These are phyloP conservation scores for Pteromalus puparum DNA, from an alignment of 1,140 invertebrate genomes.

Conservation along the genomic window DNA sequence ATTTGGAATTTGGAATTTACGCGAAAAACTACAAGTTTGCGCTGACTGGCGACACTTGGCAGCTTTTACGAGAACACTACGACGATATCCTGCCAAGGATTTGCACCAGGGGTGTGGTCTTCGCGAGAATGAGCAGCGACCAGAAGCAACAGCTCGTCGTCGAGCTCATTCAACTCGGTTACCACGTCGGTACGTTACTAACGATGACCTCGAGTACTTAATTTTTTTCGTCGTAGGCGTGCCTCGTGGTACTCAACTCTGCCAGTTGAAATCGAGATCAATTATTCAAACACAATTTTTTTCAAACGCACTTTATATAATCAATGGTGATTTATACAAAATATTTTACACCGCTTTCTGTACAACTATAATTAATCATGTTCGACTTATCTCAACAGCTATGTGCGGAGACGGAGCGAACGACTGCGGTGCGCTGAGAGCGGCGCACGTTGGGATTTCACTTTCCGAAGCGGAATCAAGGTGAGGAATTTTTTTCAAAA, in stretches of 20 bases:
- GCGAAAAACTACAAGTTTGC: constrained; percentile 82
- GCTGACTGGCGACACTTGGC: constrained; percentile 86
- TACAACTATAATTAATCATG: not conserved
- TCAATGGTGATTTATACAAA: not conserved
- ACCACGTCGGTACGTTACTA: constrained; percentile 84
- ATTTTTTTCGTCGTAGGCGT: too few relatives aligned
- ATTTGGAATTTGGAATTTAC: constrained; percentile 61
- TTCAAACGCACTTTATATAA: constrained; percentile 14
- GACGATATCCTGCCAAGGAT: constrained; percentile 84
- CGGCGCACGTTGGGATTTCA: constrained; percentile 96
- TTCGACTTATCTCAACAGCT: constrained; percentile 70
- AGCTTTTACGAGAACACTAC: constrained; percentile 83
- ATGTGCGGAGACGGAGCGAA: constrained; percentile 99
- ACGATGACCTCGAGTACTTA: not conserved
- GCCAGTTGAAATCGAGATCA: not conserved
- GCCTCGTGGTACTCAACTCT: too few relatives aligned
- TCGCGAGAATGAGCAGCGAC: constrained; percentile 97
- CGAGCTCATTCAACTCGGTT: constrained; percentile 87
- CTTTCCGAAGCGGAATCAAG: constrained; percentile 97
- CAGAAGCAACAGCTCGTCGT: constrained; percentile 96
- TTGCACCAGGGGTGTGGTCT: constrained; percentile 89
- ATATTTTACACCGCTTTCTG: constrained; percentile 13
- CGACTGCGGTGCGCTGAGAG: constrained; percentile 96
- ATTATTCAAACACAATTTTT: not conserved
- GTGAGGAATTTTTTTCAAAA: constrained; percentile 51